Evolutionary conservation across 2,797 vertebrate genomes (phyloP).

Genomic region (Xiphophorus birchmanni): DNA sequence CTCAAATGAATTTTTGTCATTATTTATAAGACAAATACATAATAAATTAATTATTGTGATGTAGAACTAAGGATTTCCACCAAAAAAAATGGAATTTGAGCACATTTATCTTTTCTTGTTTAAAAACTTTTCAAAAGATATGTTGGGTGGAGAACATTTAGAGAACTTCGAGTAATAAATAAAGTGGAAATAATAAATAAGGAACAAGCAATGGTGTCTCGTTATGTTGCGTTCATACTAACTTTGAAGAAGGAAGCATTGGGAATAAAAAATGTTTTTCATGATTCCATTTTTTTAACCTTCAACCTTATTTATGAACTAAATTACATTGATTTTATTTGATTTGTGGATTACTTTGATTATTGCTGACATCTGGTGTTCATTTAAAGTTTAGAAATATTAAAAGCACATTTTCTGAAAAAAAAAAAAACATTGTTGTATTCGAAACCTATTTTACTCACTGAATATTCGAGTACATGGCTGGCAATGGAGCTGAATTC

Average conservation of each 20-base stretch:
- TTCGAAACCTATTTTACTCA: background rate
- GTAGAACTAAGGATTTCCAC: background rate
- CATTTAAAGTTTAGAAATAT: background rate
- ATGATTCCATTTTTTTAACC: background rate
- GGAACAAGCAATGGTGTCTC: background rate
- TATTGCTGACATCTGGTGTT: background rate
- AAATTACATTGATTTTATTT: background rate
- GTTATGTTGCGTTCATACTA: background rate
- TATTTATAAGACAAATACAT: background rate
- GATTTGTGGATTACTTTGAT: background rate
- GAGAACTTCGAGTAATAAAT: background rate
- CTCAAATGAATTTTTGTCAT: background rate
- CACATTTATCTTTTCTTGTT: background rate
- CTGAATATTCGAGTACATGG: background rate
- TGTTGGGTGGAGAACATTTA: background rate
- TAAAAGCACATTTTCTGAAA: background rate
- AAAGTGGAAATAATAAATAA: background rate
- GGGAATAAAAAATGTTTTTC: background rate
- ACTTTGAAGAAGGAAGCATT: background rate
- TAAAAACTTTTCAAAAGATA: background rate
- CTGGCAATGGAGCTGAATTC: background rate
- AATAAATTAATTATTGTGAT: background rate
- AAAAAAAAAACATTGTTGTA: background rate
- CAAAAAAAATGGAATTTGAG: background rate
- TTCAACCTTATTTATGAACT: background rate